Conservation (phyloP, 1,140 invertebrate species). For the Ooceraea biroi region DNA sequence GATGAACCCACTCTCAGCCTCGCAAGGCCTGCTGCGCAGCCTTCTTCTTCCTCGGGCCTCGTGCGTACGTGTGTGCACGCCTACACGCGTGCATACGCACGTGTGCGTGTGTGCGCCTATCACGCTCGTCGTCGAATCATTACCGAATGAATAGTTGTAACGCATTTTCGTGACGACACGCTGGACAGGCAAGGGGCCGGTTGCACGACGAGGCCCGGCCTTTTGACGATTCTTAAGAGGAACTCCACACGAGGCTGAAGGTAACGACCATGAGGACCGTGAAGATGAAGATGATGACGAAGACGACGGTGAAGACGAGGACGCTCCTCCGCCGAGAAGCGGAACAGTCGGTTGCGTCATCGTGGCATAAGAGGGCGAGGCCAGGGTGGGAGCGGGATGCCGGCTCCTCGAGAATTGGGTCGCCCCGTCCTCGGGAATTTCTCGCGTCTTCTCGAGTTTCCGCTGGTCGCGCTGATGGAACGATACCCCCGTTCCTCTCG, state of each 20-base stretch:
- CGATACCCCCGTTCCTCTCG: background rate
- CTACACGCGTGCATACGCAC: constrained; percentile 26
- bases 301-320: constrained; percentile 42
- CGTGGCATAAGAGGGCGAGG: constrained; percentile 43
- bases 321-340: constrained; percentile 39
- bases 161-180: background rate
- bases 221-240: too few relatives aligned
- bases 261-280: background rate
- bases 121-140: constrained; percentile 64
- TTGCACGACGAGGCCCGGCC: constrained; percentile 14
- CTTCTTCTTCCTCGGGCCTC: constrained; percentile 35
- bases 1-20: constrained; percentile 85
- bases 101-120: background rate
- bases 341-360: constrained; percentile 72
- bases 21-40: constrained; percentile 66
- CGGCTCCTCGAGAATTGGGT: constrained; percentile 75
- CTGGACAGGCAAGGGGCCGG: background rate
- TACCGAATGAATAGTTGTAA: constrained; percentile 61
- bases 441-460: constrained; percentile 1
- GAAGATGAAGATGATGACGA: background rate
- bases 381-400: constrained; percentile 50
- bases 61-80: constrained; percentile 39
- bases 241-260: too few relatives aligned
- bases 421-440: constrained; percentile 60
- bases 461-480: background rate